Conservation (phyloP, 2,113 vertebrate species). For the Scortum barcoo region DNA sequence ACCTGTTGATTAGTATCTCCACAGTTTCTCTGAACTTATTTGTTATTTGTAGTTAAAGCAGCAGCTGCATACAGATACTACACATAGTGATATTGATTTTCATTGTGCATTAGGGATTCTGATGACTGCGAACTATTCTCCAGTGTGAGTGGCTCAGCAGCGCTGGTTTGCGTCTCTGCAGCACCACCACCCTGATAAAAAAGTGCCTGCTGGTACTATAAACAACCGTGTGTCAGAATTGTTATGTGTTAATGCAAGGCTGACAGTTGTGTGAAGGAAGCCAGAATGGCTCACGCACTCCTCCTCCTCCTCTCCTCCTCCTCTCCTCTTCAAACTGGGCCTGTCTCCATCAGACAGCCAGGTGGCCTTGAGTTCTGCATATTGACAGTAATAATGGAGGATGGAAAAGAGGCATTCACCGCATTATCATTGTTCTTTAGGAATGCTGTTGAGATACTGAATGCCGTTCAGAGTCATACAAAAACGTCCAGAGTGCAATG, state of each 20-base stretch:
- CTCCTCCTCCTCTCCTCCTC: constrained; percentile 28
- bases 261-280: constrained; percentile 66
- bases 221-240: constrained; percentile 49
- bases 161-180: constrained; percentile 1
- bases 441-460: constrained; percentile 39
- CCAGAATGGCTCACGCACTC: constrained; percentile 45
- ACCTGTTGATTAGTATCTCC: background rate
- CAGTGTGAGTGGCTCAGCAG: background rate
- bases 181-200: constrained; percentile 37
- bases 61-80: background rate
- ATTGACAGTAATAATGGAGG: constrained; percentile 56
- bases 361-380: constrained; percentile 70
- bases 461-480: constrained; percentile 2
- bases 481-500: constrained; percentile 37
- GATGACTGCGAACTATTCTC: background rate
- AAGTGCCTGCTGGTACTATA: constrained; percentile 36
- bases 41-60: background rate
- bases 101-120: background rate
- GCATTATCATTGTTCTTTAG: constrained; percentile 36
- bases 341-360: constrained; percentile 61
- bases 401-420: constrained; percentile 37
- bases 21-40: too few species aligned
- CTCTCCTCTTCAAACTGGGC: constrained; percentile 40
- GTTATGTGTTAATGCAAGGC: constrained; percentile 53
- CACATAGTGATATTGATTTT: background rate